A percentile compares a stretch with the other conserved stretches of the same genome.
Evolutionary conservation across 2,113 vertebrate genomes (phyloP).

Genomic region (Echinops telfairi): DNA sequence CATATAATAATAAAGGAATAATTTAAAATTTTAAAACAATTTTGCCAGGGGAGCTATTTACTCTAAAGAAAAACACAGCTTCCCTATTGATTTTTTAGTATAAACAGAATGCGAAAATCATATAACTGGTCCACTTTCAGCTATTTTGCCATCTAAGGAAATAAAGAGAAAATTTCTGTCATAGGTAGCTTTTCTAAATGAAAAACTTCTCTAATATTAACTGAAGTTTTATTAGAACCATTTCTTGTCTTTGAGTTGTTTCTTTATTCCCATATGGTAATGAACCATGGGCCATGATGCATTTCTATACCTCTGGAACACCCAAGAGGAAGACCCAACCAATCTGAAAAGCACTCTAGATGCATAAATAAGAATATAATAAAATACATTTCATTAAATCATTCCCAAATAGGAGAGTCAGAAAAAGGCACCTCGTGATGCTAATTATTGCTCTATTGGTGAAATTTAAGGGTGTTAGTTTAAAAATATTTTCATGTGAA

Average conservation of each 20-base stretch:
- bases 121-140: conserved; percentile 17
- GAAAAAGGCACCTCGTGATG: background rate
- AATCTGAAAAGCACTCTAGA: background rate
- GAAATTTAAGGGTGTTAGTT: background rate
- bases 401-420: background rate
- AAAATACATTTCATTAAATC: background rate
- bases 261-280: background rate
- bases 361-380: background rate
- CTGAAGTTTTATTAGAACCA: background rate
- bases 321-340: background rate
- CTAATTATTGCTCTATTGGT: conserved; percentile 26
- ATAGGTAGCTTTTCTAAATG: background rate
- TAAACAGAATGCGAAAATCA: background rate
- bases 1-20: background rate
- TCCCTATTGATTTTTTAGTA: background rate
- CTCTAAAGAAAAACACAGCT: background rate
- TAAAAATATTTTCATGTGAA: conserved; percentile 25
- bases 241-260: background rate
- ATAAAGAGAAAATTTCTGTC: background rate
- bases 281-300: background rate
- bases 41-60: background rate
- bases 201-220: conserved; percentile 7
- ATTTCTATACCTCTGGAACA: too few relatives aligned
- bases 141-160: conserved; percentile 21
- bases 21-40: background rate